Evolutionary conservation across 2,113 vertebrate species (phyloP), one percentile per base, ranked within the genome.

Genomic region (Pseudopipra pipra): DNA sequence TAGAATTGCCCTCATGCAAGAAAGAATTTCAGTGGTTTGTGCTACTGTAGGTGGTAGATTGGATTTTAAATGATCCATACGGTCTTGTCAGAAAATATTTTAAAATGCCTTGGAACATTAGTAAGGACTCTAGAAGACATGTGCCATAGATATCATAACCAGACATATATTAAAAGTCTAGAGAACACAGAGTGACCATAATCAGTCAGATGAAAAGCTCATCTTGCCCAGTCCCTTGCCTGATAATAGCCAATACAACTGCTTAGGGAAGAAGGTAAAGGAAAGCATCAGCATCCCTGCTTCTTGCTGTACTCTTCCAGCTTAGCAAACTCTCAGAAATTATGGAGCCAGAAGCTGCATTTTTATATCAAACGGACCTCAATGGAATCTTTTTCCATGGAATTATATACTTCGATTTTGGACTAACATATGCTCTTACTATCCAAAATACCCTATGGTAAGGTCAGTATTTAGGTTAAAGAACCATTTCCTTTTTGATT

Each of bases 1-100:
- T 91, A 83, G 62, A 72, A 90, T 46, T 83, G 37, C 61, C 59
- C 59, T 80, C 74, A 93, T 9, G 8, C 78, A 91, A 88, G 78
- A 61, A 70, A 86, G 62, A 91, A 80, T 95, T 90, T 83, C 62
- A 88, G 52, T 58, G 35, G 18, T 58, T 55, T 90, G 46, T 66
- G 71, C 74, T 89, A 47, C 87, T 77, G 66, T 79, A 85, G 91
- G 89, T 89, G 91, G 95, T 87, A 96, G 87, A 95, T 80, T 85
- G 67, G 91, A 95, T 96, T 96, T 96, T 76, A 95, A 95, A 95
- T 90, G 66, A 95, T 63, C 87, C 17, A 0, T 94, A 77, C 46
- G 87, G 81, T 73, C 39, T 24, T 94, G 43, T 33, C 51, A 49
- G 68, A 63, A 94, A 84, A 90, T 84, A 87, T 68, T 95, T 73